Evolutionary conservation across 53 echinoderm and acorn worm species (phyloP).

Genomic region (Echinarachnius parma): DNA sequence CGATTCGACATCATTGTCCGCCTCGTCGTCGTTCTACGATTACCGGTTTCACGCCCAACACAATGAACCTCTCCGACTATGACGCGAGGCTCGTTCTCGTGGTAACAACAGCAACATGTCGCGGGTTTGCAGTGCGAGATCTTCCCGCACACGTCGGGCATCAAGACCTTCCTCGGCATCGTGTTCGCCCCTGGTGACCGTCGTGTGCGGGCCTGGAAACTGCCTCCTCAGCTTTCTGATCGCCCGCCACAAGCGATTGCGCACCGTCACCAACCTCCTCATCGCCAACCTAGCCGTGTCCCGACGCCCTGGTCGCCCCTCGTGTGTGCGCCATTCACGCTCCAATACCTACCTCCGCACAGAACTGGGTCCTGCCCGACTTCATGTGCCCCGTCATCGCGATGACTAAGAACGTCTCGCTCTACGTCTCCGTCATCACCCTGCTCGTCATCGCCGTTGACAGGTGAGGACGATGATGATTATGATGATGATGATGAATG

Average conservation of each 20-base stretch:
- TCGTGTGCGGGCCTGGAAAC: slow-evolving; percentile 87
- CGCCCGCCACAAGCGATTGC: slow-evolving; percentile 64
- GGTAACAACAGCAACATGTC: neutral
- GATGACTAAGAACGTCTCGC: slow-evolving; percentile 76
- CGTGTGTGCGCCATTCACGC: slow-evolving; percentile 66
- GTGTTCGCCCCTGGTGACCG: slow-evolving; percentile 67
- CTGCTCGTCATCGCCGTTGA: slow-evolving; percentile 91
- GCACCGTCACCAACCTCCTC: slow-evolving; percentile 90
- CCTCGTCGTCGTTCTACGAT: neutral
- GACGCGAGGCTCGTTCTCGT: neutral
- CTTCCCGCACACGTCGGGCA: slow-evolving; percentile 18
- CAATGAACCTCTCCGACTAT: slow-evolving; percentile 27
- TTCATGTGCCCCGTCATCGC: slow-evolving; percentile 88
- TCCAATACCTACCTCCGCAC: slow-evolving; percentile 64
- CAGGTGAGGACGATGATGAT: too few relatives aligned
- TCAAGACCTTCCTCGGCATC: slow-evolving; percentile 63
- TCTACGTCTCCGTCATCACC: slow-evolving; percentile 94
- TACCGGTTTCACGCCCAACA: neutral
- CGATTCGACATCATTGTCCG: slow-evolving; percentile 5
- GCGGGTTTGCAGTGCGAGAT: slow-evolving; percentile 26
- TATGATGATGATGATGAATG: too few relatives aligned
- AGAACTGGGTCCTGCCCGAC: slow-evolving; percentile 80
- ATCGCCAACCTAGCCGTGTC: slow-evolving; percentile 93
- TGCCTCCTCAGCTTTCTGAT: slow-evolving; percentile 82
- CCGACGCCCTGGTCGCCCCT: slow-evolving; percentile 90